Conservation (phyloP, 2,113 vertebrate species). For the Xenus cinereus region DNA sequence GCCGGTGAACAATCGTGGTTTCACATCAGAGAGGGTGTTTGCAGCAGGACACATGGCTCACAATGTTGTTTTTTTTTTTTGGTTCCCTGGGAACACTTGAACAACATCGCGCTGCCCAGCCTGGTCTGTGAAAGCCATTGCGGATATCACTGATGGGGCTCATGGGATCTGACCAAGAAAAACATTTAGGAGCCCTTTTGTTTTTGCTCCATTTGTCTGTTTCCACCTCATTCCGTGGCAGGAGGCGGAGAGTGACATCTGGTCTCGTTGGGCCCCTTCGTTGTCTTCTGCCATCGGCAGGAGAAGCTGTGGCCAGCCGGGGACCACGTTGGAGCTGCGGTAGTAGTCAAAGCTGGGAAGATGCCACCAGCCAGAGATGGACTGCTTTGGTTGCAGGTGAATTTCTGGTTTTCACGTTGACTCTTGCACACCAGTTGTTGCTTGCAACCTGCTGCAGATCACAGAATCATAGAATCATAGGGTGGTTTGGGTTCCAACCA, state of each 20-base stretch:
- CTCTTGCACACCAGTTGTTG: fast-evolving
- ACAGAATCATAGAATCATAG: no score
- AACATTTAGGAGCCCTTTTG: not conserved
- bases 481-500: no score
- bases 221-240: not conserved
- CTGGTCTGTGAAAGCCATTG: slow-evolving; percentile 17
- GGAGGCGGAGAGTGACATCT: not conserved
- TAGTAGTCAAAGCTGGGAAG: not conserved
- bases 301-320: not conserved
- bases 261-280: fast-evolving
- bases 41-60: not conserved
- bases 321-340: not conserved
- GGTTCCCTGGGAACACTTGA: slow-evolving; percentile 27
- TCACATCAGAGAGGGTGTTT: not conserved
- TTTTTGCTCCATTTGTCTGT: not conserved
- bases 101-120: not conserved
- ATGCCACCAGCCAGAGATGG: not conserved
- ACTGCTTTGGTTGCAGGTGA: not conserved
- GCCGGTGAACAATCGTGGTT: not conserved
- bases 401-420: fast-evolving
- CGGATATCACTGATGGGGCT: not conserved
- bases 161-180: slow-evolving; percentile 1
- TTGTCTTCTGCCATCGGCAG: fast-evolving
- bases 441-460: not conserved
- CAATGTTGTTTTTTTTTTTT: not conserved